phyloP scores from a whole-genome alignment of 1,140 invertebrate genomes.

The Hycleus phaleratus region DNA sequence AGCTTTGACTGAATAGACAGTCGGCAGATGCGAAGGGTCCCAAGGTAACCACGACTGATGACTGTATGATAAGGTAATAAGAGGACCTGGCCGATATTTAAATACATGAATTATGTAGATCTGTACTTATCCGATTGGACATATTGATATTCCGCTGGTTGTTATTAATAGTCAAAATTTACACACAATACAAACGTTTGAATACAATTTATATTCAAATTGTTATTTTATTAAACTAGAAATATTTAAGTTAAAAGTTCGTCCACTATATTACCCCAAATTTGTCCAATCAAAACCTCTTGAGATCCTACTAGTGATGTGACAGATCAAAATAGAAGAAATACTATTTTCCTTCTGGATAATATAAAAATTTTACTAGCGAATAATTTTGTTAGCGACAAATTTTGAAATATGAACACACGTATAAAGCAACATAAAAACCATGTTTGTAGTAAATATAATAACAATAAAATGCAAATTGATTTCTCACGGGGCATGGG shows the following conservation, averaged over 20 bases:
- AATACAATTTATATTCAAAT: slow-evolving; percentile 41
- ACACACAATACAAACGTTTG: slow-evolving; percentile 41
- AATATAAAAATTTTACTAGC: slow-evolving; percentile 30
- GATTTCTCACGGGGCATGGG: slow-evolving; percentile 36
- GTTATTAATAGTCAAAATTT: slow-evolving; percentile 42
- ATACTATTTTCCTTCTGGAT: no score
- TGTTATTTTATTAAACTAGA: background rate
- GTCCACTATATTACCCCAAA: no score
- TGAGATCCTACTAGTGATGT: no score
- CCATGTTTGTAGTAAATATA: slow-evolving; percentile 38
- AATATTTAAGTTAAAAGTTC: no score
- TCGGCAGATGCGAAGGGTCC: slow-evolving; percentile 9
- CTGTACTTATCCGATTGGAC: slow-evolving; percentile 40
- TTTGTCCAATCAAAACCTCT: no score
- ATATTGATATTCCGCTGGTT: slow-evolving; percentile 39
- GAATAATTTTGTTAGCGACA: slow-evolving; percentile 32
- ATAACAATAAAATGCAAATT: slow-evolving; percentile 40
- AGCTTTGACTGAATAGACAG: slow-evolving; percentile 10
- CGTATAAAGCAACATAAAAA: slow-evolving; percentile 28
- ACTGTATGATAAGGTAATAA: slow-evolving; percentile 40
- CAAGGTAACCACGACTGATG: slow-evolving; percentile 21
- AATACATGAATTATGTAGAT: slow-evolving; percentile 42
- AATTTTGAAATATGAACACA: slow-evolving; percentile 25
- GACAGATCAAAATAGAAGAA: no score
- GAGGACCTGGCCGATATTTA: slow-evolving; percentile 37